Evolutionary conservation across 2,797 vertebrate genomes (phyloP).

Genomic region (Amblyraja radiata): DNA sequence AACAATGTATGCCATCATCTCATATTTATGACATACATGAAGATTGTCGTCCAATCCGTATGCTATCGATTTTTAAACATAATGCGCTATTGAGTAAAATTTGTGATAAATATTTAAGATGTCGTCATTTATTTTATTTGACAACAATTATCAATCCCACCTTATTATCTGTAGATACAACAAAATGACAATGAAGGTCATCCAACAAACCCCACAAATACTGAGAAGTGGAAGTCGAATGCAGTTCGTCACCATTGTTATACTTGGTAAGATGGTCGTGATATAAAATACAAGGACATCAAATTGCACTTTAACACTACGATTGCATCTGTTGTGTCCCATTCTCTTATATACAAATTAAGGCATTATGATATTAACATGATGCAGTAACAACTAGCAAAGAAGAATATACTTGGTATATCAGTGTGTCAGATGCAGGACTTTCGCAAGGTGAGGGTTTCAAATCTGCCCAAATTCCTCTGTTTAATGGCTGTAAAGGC

Average conservation of each 20-base stretch:
- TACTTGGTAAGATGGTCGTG: conserved; percentile 12
- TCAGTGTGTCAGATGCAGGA: background rate
- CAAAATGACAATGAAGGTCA: background rate
- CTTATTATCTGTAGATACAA: background rate
- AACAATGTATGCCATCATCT: background rate
- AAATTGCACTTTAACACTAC: background rate
- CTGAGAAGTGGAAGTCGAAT: background rate
- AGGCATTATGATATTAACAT: no score
- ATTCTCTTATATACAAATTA: background rate
- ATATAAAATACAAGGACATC: background rate
- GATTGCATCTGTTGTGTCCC: background rate
- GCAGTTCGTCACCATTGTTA: background rate
- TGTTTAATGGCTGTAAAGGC: background rate
- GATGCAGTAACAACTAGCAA: background rate
- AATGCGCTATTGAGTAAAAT: background rate
- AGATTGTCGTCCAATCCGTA: background rate
- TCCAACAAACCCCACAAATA: background rate
- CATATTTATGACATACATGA: background rate
- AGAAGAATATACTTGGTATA: background rate
- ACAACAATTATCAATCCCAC: background rate
- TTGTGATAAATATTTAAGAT: background rate
- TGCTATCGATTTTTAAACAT: background rate
- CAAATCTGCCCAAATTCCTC: background rate
- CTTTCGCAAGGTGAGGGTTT: background rate
- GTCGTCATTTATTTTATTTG: background rate